phyloP scores from a whole-genome alignment of 1,140 invertebrate species.

The Triops cancriformis region DNA sequence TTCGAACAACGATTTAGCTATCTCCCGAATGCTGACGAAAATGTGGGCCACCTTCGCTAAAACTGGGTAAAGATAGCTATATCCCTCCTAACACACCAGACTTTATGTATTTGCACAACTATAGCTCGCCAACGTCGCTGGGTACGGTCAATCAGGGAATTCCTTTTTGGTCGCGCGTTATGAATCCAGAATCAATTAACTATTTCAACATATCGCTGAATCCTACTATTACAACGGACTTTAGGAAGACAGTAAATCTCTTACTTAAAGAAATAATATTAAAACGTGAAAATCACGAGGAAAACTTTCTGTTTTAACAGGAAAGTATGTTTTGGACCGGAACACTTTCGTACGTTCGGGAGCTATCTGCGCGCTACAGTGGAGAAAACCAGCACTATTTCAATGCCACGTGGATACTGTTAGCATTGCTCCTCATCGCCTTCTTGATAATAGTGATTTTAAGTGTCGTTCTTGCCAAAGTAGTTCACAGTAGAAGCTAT shows the following conservation, averaged over 20 bases:
- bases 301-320: not conserved
- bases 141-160: not conserved
- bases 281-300: too few species aligned
- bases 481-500: not conserved
- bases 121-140: not conserved
- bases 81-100: too few species aligned
- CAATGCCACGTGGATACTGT: not conserved
- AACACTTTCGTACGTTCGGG: not conserved
- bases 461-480: not conserved
- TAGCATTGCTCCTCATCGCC: not conserved
- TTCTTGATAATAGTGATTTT: not conserved
- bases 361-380: not conserved
- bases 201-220: slow-evolving; percentile 11
- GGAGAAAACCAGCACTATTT: not conserved
- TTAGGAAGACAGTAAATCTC: slow-evolving; percentile 20
- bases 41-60: slow-evolving; percentile 62
- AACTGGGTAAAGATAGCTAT: slow-evolving; percentile 45
- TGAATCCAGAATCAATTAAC: not conserved
- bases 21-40: slow-evolving; percentile 48
- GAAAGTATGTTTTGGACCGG: slow-evolving; percentile 18
- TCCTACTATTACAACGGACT: not conserved
- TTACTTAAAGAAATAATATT: too few species aligned
- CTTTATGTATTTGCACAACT: too few species aligned
- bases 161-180: slow-evolving; percentile 15
- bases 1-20: slow-evolving; percentile 39